These are phyloP conservation scores for Eulacestoma nigropectus DNA, from an alignment of 2,113 vertebrate genomes.

Conservation along the genomic window DNA sequence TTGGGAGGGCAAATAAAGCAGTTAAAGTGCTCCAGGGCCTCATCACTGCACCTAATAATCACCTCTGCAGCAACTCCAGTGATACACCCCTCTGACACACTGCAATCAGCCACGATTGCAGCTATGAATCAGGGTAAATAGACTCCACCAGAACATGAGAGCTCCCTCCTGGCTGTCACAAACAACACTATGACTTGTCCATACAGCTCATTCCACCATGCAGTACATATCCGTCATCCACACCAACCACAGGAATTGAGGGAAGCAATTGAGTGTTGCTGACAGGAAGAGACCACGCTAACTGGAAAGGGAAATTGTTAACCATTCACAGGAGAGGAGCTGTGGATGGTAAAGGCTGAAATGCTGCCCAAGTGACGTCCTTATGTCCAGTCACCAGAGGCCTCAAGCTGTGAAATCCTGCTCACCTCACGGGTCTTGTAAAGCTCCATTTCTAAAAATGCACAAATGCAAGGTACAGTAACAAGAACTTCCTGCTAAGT, in stretches of 20 bases:
- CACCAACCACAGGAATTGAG: not conserved
- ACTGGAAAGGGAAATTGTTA: not conserved
- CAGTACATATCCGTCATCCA: not conserved
- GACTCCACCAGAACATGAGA: not conserved
- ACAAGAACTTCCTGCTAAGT: not conserved
- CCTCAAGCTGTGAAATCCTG: not conserved
- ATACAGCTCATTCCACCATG: not conserved
- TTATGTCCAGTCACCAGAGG: not conserved
- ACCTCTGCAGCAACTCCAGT: not conserved
- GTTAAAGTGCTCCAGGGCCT: conserved; percentile 6
- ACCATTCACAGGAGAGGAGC: not conserved
- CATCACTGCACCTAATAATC: not conserved
- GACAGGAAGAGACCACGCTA: not conserved
- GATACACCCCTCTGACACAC: not conserved
- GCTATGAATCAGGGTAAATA: not conserved
- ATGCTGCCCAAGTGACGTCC: not conserved
- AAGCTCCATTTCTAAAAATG: not conserved
- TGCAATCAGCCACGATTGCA: not conserved
- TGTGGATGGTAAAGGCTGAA: not conserved
- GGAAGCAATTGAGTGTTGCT: not conserved
- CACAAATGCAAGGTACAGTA: not conserved
- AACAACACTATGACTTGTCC: not conserved
- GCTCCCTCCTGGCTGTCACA: not conserved
- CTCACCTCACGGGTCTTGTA: not conserved
- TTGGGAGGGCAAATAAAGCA: not conserved